Conservation (phyloP, 2,797 vertebrate genomes). For the Tamandua tetradactyla region DNA sequence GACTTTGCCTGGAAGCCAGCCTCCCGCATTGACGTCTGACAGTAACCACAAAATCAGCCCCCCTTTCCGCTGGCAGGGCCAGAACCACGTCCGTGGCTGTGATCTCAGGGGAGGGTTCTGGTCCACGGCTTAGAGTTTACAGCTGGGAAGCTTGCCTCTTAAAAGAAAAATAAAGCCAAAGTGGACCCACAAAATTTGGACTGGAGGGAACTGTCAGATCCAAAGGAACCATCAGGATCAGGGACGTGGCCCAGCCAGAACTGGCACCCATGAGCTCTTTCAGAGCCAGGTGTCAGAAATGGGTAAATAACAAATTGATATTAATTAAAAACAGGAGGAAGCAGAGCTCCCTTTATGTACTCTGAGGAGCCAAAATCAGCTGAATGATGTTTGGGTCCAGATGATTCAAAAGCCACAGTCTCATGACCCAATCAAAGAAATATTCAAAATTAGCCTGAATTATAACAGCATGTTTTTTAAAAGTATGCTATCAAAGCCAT, state of each 20-base stretch:
- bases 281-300: slow-evolving; percentile 76
- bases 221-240: slow-evolving; percentile 39
- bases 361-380: slow-evolving; percentile 73
- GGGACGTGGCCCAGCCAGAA: background rate
- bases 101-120: slow-evolving; percentile 68
- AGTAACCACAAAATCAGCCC: slow-evolving; percentile 49
- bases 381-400: slow-evolving; percentile 50
- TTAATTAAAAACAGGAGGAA: slow-evolving; percentile 76
- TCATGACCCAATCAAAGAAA: slow-evolving; percentile 69
- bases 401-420: slow-evolving; percentile 71
- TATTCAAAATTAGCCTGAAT: slow-evolving; percentile 59
- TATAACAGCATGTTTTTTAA: slow-evolving; percentile 34
- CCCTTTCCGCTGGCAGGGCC: slow-evolving; percentile 23
- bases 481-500: slow-evolving; percentile 58
- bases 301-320: slow-evolving; percentile 71
- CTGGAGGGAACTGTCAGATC: background rate
- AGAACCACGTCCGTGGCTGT: background rate
- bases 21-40: slow-evolving; percentile 70
- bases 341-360: slow-evolving; percentile 47
- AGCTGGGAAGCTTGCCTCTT: slow-evolving; percentile 46
- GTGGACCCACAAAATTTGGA: slow-evolving; percentile 42
- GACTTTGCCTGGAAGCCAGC: slow-evolving; percentile 66
- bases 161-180: slow-evolving; percentile 23
- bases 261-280: slow-evolving; percentile 45
- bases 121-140: background rate